phyloP scores from a whole-genome alignment of 2,797 vertebrate species.

The Cottoperca gobio region DNA sequence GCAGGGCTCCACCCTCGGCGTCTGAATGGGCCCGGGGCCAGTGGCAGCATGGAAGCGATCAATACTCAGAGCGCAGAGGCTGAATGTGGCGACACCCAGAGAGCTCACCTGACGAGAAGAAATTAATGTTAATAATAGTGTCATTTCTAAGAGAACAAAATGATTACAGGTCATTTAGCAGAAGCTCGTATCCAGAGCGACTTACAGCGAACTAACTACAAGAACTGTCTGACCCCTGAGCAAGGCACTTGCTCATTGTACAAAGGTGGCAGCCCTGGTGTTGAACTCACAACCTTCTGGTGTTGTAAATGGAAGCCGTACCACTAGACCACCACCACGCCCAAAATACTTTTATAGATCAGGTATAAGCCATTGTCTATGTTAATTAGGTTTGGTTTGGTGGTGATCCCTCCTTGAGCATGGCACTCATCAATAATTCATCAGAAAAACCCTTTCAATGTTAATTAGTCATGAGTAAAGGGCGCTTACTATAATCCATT shows the following conservation, averaged over 20 bases:
- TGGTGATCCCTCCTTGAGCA: background rate
- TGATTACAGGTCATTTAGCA: no score
- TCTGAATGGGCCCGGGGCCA: slow-evolving; percentile 80
- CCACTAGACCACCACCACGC: no score
- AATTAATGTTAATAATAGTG: background rate
- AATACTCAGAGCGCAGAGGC: slow-evolving; percentile 95
- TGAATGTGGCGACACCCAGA: slow-evolving; percentile 95
- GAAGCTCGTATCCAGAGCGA: no score
- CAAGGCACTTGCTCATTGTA: no score
- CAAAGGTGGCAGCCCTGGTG: no score
- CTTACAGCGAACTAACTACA: no score
- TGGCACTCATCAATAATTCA: background rate
- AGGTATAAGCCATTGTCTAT: background rate
- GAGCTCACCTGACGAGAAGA: slow-evolving; percentile 88
- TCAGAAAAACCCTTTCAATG: background rate
- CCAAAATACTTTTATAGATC: background rate
- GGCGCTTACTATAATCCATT: background rate
- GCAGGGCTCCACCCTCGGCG: slow-evolving; percentile 89
- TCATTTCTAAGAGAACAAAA: no score
- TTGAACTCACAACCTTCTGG: no score
- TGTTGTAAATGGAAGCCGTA: no score
- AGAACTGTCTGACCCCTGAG: no score
- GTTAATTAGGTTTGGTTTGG: no score
- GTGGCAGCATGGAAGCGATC: slow-evolving; percentile 94
- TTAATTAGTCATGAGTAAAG: background rate